These are phyloP conservation scores for Ophion obscuratus DNA, from an alignment of 2,888 invertebrate species.

Conservation along the genomic window DNA sequence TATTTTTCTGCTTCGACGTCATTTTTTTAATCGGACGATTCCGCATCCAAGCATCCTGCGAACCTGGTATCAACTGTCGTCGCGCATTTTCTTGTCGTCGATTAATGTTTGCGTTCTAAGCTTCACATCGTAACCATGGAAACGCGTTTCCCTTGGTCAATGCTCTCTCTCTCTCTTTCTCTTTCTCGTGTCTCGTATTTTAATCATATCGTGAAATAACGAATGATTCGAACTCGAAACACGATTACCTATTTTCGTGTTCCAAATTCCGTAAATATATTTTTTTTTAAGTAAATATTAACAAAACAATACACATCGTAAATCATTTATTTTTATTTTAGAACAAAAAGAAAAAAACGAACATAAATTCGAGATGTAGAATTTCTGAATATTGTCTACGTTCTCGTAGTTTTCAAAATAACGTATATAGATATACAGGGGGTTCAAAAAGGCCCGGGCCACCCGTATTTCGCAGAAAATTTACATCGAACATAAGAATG, in stretches of 20 bases:
- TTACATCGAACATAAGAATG: too few relatives aligned
- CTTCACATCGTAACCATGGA: conserved; percentile 42
- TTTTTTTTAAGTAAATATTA: neutral
- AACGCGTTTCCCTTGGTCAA: conserved; percentile 59
- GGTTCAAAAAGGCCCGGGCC: too few relatives aligned
- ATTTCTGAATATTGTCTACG: conserved; percentile 1
- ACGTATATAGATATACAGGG: too few relatives aligned
- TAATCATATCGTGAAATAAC: neutral
- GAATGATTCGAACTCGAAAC: neutral
- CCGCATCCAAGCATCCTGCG: conserved; percentile 51
- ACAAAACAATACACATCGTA: conserved; percentile 4
- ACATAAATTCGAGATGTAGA: conserved; percentile 40
- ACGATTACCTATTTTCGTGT: neutral
- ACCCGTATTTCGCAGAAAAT: too few relatives aligned
- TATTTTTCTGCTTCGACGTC: conserved; percentile 44
- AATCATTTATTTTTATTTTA: conserved; percentile 31
- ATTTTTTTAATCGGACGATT: conserved; percentile 40
- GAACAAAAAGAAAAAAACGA: conserved; percentile 25
- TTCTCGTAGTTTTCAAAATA: conserved; percentile 15
- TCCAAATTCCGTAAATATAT: neutral
- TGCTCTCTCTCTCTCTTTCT: conserved; percentile 27
- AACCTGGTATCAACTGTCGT: conserved; percentile 57
- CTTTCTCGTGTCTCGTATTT: neutral
- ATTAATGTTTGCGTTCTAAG: conserved; percentile 55
- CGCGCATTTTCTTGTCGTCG: conserved; percentile 10